Conservation (phyloP, 2,888 invertebrate species). For the Idaea dimidiata region DNA sequence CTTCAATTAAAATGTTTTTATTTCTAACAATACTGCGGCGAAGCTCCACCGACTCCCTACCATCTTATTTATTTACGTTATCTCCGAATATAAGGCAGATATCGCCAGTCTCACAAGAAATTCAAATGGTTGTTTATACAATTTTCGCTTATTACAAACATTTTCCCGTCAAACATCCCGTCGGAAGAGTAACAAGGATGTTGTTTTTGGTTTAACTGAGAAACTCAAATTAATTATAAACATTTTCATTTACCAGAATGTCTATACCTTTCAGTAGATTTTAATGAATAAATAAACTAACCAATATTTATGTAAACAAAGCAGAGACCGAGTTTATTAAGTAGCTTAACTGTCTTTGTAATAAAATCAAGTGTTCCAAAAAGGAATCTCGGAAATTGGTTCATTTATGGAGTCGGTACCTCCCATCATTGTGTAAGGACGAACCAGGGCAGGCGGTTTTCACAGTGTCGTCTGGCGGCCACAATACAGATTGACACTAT, state of each 20-base stretch:
- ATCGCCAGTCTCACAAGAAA: constrained; percentile 31
- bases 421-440: constrained; percentile 3
- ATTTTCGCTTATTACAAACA: constrained; percentile 32
- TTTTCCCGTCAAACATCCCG: constrained; percentile 39
- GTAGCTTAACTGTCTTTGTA: constrained; percentile 1
- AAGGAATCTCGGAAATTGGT: constrained; percentile 1
- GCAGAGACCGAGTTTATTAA: constrained; percentile 1
- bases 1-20: constrained; percentile 28
- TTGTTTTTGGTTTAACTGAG: constrained; percentile 34
- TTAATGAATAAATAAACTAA: constrained; percentile 16
- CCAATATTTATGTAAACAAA: neutral
- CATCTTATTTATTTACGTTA: constrained; percentile 39
- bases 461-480: constrained; percentile 31
- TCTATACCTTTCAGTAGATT: constrained; percentile 14
- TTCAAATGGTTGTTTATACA: constrained; percentile 35
- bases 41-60: constrained; percentile 18
- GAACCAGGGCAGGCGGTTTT: constrained; percentile 13
- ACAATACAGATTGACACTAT: constrained; percentile 61
- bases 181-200: constrained; percentile 28
- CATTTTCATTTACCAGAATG: constrained; percentile 28
- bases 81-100: constrained; percentile 32
- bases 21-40: constrained; percentile 32
- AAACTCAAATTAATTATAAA: constrained; percentile 32
- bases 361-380: constrained; percentile 1
- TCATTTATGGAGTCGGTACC: neutral